Conservation (phyloP, 2,888 invertebrate genomes). For the Zygaena filipendulae region DNA sequence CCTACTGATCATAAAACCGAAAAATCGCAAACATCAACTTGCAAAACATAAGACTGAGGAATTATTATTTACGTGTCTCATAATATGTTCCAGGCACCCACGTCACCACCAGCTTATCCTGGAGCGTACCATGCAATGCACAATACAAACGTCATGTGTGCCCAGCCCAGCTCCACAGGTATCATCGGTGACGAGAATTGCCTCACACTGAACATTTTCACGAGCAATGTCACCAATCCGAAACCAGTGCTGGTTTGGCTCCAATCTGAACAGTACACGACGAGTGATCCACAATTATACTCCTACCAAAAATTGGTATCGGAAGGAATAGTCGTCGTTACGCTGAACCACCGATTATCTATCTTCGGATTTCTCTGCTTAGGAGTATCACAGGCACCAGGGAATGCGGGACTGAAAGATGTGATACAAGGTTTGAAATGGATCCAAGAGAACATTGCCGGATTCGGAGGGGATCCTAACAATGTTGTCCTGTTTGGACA, state of each 20-base stretch:
- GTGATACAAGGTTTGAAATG: conserved; percentile 82
- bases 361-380: conserved; percentile 78
- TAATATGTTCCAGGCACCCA: conserved; percentile 31
- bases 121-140: conserved; percentile 29
- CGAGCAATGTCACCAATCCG: conserved; percentile 28
- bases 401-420: conserved; percentile 89
- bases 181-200: conserved; percentile 48
- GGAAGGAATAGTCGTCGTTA: conserved; percentile 72
- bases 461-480: conserved; percentile 81
- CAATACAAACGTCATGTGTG: conserved; percentile 28
- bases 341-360: conserved; percentile 77
- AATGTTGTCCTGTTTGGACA: conserved; percentile 85
- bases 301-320: conserved; percentile 71
- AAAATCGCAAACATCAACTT: no score
- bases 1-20: no score
- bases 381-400: conserved; percentile 71
- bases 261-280: conserved; percentile 39
- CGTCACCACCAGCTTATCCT: conserved; percentile 22
- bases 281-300: conserved; percentile 23
- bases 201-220: conserved; percentile 39
- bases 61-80: background rate
- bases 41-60: no score
- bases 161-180: conserved; percentile 39
- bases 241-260: conserved; percentile 53
- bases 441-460: conserved; percentile 76